Conservation (phyloP, 1,140 invertebrate species). For the Euglossa dilemma region DNA sequence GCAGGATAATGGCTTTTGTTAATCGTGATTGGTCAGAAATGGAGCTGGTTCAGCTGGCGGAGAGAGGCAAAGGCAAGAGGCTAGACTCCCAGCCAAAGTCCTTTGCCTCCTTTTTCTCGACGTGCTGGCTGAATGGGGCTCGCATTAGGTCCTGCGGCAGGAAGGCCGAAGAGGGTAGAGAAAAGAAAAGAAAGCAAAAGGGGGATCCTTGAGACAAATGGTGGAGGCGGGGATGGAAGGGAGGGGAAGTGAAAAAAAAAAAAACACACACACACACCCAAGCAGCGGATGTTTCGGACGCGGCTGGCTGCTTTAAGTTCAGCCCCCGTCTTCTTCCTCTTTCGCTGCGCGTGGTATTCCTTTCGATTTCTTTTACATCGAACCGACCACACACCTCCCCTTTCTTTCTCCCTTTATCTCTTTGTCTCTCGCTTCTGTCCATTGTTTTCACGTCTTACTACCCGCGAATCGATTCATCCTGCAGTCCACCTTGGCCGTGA, state of each 20-base stretch:
- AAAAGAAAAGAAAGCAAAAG: slow-evolving; percentile 47
- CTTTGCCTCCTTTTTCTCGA: slow-evolving; percentile 20
- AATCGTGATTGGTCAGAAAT: slow-evolving; percentile 29
- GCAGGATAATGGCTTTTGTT: slow-evolving; percentile 41
- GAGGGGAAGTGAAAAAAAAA: neutral
- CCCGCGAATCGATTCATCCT: slow-evolving; percentile 18
- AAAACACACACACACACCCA: no score
- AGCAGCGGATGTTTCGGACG: slow-evolving; percentile 55
- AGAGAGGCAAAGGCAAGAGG: neutral
- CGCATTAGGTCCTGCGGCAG: slow-evolving; percentile 40
- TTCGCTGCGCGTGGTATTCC: neutral
- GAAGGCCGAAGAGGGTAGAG: slow-evolving; percentile 24
- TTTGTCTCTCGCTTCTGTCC: slow-evolving; percentile 15
- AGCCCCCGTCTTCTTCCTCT: neutral
- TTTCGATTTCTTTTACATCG: slow-evolving; percentile 2
- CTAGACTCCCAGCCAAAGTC: neutral
- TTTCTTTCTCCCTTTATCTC: neutral
- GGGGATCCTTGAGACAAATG: slow-evolving; percentile 55
- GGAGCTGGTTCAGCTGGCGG: slow-evolving; percentile 10
- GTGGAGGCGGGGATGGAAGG: neutral
- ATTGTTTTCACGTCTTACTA: slow-evolving; percentile 31
- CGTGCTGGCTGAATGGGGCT: slow-evolving; percentile 38
- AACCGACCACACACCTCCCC: neutral
- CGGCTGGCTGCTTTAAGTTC: slow-evolving; percentile 32
- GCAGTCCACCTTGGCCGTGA: neutral